phyloP scores from a whole-genome alignment of 2,888 invertebrate genomes.

The Caenorhabditis sp. region DNA sequence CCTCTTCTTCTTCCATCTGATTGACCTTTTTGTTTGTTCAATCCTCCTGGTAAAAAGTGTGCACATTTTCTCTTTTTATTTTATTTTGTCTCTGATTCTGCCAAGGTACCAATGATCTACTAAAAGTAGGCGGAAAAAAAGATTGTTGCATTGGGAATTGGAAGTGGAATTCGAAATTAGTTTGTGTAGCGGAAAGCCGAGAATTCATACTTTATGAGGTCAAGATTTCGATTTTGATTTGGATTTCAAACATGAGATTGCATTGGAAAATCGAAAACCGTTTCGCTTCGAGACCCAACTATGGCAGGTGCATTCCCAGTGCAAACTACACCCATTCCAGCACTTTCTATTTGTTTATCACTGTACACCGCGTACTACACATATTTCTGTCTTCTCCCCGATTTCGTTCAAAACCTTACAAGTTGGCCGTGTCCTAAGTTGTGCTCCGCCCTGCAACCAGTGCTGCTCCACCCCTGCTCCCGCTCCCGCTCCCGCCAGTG shows the following conservation, averaged over 20 bases:
- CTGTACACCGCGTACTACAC: constrained; percentile 22
- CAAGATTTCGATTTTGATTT: background rate
- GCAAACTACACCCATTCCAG: constrained; percentile 18
- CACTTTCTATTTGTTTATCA: constrained; percentile 10
- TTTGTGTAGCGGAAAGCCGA: background rate
- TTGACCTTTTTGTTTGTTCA: constrained; percentile 44
- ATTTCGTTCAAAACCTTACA: constrained; percentile 44
- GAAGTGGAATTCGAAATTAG: too few species aligned
- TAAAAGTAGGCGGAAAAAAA: background rate
- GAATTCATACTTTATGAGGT: background rate
- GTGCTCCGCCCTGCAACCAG: constrained; percentile 44
- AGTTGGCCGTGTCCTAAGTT: constrained; percentile 15
- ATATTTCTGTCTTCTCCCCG: constrained; percentile 15
- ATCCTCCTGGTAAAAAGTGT: constrained; percentile 17
- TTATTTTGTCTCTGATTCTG: background rate
- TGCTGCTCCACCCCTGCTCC: constrained; percentile 26
- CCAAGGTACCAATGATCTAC: too few species aligned
- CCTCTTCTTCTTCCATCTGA: background rate
- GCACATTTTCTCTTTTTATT: constrained; percentile 12
- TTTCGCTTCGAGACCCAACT: too few species aligned
- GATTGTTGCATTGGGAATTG: too few species aligned
- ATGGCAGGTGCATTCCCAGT: constrained; percentile 1
- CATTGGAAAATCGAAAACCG: too few species aligned
- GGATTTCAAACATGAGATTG: background rate
- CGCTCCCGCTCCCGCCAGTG: constrained; percentile 9